Evolutionary conservation across 2,797 vertebrate species (phyloP), one percentile per base, ranked within the genome.

Genomic region (Syngnathus rostellatus): DNA sequence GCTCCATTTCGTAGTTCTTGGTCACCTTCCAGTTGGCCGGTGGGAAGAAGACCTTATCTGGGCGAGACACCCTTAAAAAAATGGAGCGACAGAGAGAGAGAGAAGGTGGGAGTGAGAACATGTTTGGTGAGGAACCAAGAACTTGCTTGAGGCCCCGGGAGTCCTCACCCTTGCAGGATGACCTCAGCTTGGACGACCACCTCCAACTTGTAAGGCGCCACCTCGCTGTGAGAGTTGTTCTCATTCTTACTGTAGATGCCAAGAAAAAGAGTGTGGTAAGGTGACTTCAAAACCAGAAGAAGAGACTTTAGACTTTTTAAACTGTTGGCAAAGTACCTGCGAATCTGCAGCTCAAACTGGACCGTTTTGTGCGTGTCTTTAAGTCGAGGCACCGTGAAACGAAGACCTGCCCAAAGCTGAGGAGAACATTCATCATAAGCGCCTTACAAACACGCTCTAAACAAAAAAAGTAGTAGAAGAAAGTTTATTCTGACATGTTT

Each of bases 341-440:
- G 93, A 55, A 97, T 95, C 91, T 96, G 95, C 62, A 94, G 82
- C 66, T 97, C 93, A 77, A 97, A 96, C 85, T 95, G 93, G 67
- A 97, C 88, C 0, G 87, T 92, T 73, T 89, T 90, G 79, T 92
- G 90, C 0, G 90, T 86, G 85, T 95, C 94, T 68, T 86, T 89
- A 53, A 96, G 84, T 8, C 92, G 90, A 2, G 94, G 94, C 66
- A 95, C 88, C 0, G 93, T 95, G 83, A 96, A 97, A 31, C 94
- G 93, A 53, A 97, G 89, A 41, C 94, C 94, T 0, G 94, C 93
- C 90, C 90, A 93, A 54, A 97, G 73, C 95, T 97, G 88, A 2
- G 41, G 64, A 72, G 48, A 63, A 66, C 31, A 62, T 58, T 37
- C 59, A 53, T 68, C 68, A 41, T 64, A 74, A 61, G 39, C 4